These are phyloP conservation scores for Selenia dentaria DNA, from an alignment of 2,888 invertebrate genomes.

Conservation along the genomic window DNA sequence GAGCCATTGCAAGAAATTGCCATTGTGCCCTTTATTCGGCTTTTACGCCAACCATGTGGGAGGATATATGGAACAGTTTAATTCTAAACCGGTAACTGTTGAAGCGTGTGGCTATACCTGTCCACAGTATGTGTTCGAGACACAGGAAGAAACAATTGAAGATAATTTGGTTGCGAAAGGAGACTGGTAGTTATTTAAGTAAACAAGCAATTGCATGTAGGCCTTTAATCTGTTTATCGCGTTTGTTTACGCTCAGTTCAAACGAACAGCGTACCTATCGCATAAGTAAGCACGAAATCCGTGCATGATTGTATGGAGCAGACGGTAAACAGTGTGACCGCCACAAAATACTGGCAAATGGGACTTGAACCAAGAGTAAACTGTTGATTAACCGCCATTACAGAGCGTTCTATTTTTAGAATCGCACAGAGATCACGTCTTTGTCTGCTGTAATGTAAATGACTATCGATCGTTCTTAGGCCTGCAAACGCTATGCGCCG, in stretches of 20 bases:
- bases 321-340: constrained; percentile 41
- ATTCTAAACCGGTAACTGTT: no score
- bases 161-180: no score
- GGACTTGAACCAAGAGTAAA: constrained; percentile 69
- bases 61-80: no score
- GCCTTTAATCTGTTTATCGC: constrained; percentile 30
- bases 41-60: no score
- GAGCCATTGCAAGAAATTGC: no score
- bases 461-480: constrained; percentile 59
- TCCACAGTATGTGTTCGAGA: no score
- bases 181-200: constrained; percentile 9
- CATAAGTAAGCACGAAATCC: constrained; percentile 44
- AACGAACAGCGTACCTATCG: constrained; percentile 33
- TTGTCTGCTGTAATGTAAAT: constrained; percentile 78
- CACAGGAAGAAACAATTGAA: no score
- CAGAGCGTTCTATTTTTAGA: constrained; percentile 76
- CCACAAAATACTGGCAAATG: constrained; percentile 44
- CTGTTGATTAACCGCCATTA: constrained; percentile 79
- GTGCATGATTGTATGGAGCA: constrained; percentile 43
- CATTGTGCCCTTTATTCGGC: no score
- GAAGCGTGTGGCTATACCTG: no score
- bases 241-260: constrained; percentile 44
- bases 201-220: constrained; percentile 24
- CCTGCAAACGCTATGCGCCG: constrained; percentile 37
- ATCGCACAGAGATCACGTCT: constrained; percentile 79